Percentiles rank a stretch among this genome's conserved stretches.
Conservation (phyloP, 2,888 invertebrate species). For the Isoperla grammatica region DNA sequence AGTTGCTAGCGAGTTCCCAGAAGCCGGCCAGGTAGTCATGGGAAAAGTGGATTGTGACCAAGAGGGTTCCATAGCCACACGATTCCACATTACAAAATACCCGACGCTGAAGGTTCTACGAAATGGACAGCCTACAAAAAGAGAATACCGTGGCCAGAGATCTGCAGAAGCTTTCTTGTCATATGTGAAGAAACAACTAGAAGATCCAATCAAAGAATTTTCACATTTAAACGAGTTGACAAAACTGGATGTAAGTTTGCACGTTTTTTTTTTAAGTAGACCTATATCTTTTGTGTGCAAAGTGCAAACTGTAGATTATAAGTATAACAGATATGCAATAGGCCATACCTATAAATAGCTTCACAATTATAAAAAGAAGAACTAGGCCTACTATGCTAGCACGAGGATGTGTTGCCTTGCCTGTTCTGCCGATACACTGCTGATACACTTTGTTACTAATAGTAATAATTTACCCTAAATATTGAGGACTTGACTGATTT, state of each 20-base stretch:
- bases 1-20: slow-evolving; percentile 68
- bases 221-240: slow-evolving; percentile 63
- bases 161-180: slow-evolving; percentile 85
- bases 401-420: no score
- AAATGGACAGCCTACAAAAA: slow-evolving; percentile 83
- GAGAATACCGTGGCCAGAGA: slow-evolving; percentile 84
- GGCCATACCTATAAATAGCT: no score
- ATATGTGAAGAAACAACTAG: slow-evolving; percentile 84
- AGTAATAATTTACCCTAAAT: no score
- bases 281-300: no score
- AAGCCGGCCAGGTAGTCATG: slow-evolving; percentile 77
- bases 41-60: slow-evolving; percentile 97
- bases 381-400: no score
- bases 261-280: no score
- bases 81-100: slow-evolving; percentile 96
- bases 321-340: no score
- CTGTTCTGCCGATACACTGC: no score
- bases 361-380: no score
- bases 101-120: slow-evolving; percentile 94
- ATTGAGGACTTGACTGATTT: no score
- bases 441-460: no score
- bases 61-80: slow-evolving; percentile 75
- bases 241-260: slow-evolving; percentile 53
- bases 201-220: slow-evolving; percentile 79
- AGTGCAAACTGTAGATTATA: no score